Evolutionary conservation across 2,113 vertebrate genomes (phyloP).

Genomic region (Paedocypris sp.): DNA sequence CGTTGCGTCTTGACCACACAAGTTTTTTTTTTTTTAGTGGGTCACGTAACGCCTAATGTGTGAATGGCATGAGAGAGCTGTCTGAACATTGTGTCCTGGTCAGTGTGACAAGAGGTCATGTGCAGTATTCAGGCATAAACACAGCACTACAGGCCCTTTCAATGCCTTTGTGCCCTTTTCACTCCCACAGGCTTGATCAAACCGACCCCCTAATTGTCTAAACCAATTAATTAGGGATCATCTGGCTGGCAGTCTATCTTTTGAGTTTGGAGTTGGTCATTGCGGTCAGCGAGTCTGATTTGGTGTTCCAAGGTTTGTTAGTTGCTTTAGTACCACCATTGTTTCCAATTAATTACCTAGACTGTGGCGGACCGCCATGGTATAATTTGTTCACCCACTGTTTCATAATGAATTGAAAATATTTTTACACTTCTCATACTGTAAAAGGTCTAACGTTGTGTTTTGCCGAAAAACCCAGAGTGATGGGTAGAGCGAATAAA

Average conservation of each 20-base stretch:
- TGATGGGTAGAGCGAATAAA: no score
- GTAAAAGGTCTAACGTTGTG: no score
- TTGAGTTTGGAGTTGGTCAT: background rate
- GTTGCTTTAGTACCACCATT: background rate
- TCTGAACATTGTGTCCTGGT: background rate
- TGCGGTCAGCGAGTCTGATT: background rate
- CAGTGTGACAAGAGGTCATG: background rate
- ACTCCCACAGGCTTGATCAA: background rate
- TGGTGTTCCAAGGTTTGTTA: background rate
- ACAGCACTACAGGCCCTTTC: background rate
- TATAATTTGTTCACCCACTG: no score
- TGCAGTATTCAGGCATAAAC: background rate
- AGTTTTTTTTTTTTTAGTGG: background rate
- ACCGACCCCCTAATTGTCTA: background rate
- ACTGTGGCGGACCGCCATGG: no score
- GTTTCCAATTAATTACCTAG: no score
- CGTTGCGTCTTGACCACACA: background rate
- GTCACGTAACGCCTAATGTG: background rate
- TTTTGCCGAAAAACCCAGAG: no score
- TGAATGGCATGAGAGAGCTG: background rate
- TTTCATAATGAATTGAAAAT: no score
- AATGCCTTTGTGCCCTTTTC: slow-evolving; percentile 1
- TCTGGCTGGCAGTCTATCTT: background rate
- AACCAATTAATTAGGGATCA: slow-evolving; percentile 8
- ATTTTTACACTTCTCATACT: no score